Evolutionary conservation across 2,113 vertebrate genomes (phyloP), one percentile per base, ranked within the genome.

Genomic region (Asarcornis scutulata): DNA sequence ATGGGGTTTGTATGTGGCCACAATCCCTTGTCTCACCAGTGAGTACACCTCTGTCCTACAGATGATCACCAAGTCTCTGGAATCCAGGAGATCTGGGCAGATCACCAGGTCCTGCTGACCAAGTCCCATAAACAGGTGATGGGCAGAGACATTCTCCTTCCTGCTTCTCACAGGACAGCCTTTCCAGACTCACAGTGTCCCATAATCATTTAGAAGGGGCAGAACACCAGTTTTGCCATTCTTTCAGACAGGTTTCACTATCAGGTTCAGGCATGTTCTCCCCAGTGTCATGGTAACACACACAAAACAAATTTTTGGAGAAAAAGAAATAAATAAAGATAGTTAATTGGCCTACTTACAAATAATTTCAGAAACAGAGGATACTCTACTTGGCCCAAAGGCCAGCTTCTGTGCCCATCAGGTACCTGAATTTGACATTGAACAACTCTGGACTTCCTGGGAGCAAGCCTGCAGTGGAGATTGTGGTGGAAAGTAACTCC

Each of bases 321-420:
- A 34, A 31, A 67, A 75, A 69, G 2, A 1, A 50, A 11, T 8
- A 2, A 2, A 2, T 44, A 11, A 9, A 21, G 13, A 26, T 4
- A 10, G 17, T 4, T 88, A 18, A 50, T 55, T 58, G 53, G 36
- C 4, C 1, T 11, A 5, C 31, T 26, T 4, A 11, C 12, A 73
- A 56, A n/a, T 68, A 34, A 38, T 5, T 75, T 42, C 44, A 58
- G 29, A 27, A 34, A 8, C 8, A 27, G 3, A 58, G 16, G 32
- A n/a, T 46, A 52, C 34, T 38, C 27, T 69, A 8, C 20, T 38
- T 13, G 7, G 8, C 48, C 25, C 9, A 6, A 10, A 62, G 15
- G 9, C 26, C 55, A 68, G 9, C 9, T 77, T 52, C 56, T 55
- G 31, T 25, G 38, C 12, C 12, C 22, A 44, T 14, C 31, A 64